Percentiles rank a stretch among this genome's conserved stretches.
These are phyloP conservation scores for Egretta garzetta DNA, from an alignment of 2,113 vertebrate species.

Conservation along the genomic window DNA sequence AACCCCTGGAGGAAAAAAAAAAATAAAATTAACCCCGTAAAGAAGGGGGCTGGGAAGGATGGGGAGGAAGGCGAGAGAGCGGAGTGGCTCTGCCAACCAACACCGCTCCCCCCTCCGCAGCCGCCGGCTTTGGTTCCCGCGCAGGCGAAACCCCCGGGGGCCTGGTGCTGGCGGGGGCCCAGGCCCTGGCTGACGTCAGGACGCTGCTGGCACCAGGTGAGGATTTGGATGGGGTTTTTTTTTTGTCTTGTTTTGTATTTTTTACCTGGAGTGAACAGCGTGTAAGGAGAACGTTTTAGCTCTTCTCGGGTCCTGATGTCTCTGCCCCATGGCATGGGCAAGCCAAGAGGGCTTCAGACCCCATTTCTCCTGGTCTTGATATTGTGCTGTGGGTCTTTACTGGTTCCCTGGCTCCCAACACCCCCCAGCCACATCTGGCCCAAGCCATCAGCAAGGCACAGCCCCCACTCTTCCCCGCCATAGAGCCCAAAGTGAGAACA, in stretches of 20 bases:
- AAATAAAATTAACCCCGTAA: slow-evolving; percentile 43
- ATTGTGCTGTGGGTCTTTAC: background rate
- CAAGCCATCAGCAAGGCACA: background rate
- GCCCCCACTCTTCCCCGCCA: background rate
- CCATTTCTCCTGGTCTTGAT: background rate
- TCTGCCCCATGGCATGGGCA: accelerated
- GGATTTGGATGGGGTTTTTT: background rate
- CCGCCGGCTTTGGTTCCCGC: background rate
- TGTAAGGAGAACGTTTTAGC: background rate
- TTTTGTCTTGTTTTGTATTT: background rate
- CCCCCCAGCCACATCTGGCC: background rate
- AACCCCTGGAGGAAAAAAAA: slow-evolving; percentile 62
- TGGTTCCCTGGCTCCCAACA: background rate
- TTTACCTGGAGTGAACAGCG: background rate
- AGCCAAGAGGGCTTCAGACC: background rate
- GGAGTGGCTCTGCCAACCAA: background rate
- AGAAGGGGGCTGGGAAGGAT: slow-evolving; percentile 33
- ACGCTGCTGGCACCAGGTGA: background rate
- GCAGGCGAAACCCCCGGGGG: background rate
- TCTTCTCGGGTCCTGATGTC: background rate
- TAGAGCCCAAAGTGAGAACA: background rate
- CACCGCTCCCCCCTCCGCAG: background rate
- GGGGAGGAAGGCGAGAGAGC: background rate
- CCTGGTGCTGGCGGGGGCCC: background rate
- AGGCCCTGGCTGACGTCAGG: background rate